Evolutionary conservation across 2,888 invertebrate species (phyloP), one percentile per base, ranked within the genome.

Genomic region (Dynastes hyllus): DNA sequence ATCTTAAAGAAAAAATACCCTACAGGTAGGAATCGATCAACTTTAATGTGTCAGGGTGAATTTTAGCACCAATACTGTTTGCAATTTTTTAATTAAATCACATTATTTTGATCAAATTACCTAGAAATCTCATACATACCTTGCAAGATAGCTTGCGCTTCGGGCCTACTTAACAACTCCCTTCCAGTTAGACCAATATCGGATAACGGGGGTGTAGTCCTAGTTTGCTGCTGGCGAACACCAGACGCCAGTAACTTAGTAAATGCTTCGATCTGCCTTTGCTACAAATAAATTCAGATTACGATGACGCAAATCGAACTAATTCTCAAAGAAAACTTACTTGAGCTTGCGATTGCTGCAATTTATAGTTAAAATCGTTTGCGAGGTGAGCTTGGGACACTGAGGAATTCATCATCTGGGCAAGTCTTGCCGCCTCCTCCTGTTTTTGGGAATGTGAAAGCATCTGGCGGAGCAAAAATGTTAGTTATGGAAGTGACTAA

Each of bases 131-230:
- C 2, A 37, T 29, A 81, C 84, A 83, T 86, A 94, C 94, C 94
- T 88, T 94, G 94, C 83, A 95, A 91, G 79, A 96, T 93, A 69
- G 94, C 94, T 87, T 94, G 94, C 13, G 94, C 94, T 86, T 95
- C 95, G 0, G 94, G 94, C 81, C 94, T 89, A 87, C 93, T 93
- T 79, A 95, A 87, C 82, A 95, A 88, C 81, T 95, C 94, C 69
- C 93, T 89, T 84, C 87, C 93, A 88, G 85, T 89, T 88, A 84
- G 87, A 86, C 85, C 89, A 88, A 86, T 89, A 88, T 83, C 92
- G 61, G 83, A 90, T 0, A 88, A 86, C 2, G 90, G 85, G 13
- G 87, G 85, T n/a, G 89, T 89, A 29, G 89, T 89, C 8, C 86
- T 84, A 73, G 87, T 82, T 77, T 87, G 82, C 61, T 86, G 86